A percentile compares a stretch with the other conserved stretches of the same genome.
Conservation (phyloP, 1,140 invertebrate genomes). For the Elysia chlorotica region DNA sequence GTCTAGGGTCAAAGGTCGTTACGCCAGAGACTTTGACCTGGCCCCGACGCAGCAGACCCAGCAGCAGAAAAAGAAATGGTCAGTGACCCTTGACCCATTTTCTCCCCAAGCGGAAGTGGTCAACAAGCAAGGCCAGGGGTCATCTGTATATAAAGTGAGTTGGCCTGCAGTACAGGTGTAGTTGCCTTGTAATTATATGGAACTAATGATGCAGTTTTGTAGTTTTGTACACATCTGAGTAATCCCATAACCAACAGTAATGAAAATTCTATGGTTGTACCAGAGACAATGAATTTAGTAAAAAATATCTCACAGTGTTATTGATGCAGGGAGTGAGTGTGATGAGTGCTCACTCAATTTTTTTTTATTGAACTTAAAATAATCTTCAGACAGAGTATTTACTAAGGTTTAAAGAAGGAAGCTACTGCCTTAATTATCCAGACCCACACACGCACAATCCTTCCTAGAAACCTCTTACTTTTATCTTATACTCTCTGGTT, state of each 20-base stretch:
- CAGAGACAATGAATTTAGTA: not conserved
- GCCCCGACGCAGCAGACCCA: slow-evolving; percentile 8
- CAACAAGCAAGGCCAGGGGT: slow-evolving; percentile 26
- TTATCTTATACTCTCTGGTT: no score
- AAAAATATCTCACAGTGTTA: not conserved
- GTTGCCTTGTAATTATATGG: not conserved
- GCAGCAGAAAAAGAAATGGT: slow-evolving; percentile 34
- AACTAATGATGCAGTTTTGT: not conserved
- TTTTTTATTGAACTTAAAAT: no score
- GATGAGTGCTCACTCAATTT: no score
- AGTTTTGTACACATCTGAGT: not conserved
- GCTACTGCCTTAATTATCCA: no score
- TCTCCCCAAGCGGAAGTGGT: slow-evolving; percentile 32
- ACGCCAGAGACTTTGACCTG: slow-evolving; percentile 38
- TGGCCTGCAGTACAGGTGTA: not conserved
- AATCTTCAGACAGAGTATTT: no score
- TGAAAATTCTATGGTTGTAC: not conserved
- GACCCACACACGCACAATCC: no score
- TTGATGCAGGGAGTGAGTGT: no score
- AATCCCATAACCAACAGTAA: not conserved
- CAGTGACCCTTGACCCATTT: slow-evolving; percentile 34
- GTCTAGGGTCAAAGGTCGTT: slow-evolving; percentile 7
- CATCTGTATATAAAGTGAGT: not conserved
- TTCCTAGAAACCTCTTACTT: no score
- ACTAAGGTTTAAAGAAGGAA: no score